phyloP scores from a whole-genome alignment of 1,140 invertebrate species.

The Plodia interpunctella region DNA sequence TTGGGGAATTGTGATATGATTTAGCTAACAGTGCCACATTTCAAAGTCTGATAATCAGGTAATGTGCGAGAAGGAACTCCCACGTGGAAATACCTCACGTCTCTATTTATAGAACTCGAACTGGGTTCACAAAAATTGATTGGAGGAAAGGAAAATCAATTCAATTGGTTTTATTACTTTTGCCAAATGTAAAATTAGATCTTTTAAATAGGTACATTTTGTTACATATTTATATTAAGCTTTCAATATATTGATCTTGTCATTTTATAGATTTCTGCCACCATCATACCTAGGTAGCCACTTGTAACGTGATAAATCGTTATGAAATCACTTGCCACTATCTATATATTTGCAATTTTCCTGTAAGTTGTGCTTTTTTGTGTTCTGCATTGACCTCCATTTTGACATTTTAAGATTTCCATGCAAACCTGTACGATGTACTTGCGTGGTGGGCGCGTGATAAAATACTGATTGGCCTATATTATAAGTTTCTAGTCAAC shows the following conservation, averaged over 20 bases:
- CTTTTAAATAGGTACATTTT: neutral
- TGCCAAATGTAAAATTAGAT: neutral
- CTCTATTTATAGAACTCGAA: slow-evolving; percentile 71
- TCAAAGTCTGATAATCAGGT: slow-evolving; percentile 57
- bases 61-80: slow-evolving; percentile 59
- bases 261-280: neutral
- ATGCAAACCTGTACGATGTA: neutral
- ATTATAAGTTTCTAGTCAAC: neutral
- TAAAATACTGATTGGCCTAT: neutral
- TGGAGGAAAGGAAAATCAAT: slow-evolving; percentile 40
- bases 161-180: neutral
- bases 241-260: neutral
- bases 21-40: slow-evolving; percentile 52
- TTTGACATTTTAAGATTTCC: slow-evolving; percentile 10
- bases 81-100: slow-evolving; percentile 72
- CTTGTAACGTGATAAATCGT: slow-evolving; percentile 13
- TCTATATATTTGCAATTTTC: slow-evolving; percentile 9
- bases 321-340: slow-evolving; percentile 10
- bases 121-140: slow-evolving; percentile 64
- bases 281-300: neutral
- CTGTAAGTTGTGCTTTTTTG: neutral
- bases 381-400: slow-evolving; percentile 8
- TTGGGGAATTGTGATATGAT: slow-evolving; percentile 56
- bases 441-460: slow-evolving; percentile 1
- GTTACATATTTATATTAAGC: neutral